Percentiles rank a stretch among this genome's conserved stretches.
Evolutionary conservation across 2,113 vertebrate species (phyloP).

Genomic region (Eurypyga helias): DNA sequence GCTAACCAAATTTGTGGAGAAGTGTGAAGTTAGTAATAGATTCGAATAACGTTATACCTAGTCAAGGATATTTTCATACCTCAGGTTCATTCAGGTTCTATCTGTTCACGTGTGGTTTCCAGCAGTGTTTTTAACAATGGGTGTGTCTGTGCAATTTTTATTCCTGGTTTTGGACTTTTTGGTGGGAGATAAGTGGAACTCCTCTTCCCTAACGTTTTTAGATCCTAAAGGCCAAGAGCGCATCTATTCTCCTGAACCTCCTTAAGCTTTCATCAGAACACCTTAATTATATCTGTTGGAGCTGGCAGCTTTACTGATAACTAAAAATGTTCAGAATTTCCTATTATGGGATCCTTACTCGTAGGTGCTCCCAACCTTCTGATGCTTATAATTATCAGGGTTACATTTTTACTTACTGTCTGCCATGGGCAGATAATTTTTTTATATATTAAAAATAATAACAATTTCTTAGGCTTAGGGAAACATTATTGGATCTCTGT

Average conservation of each 20-base stretch:
- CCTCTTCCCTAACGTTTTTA: constrained; percentile 26
- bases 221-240: neutral
- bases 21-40: constrained; percentile 34
- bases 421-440: neutral
- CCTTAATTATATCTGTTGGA: neutral
- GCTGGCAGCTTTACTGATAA: neutral
- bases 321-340: neutral
- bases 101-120: neutral
- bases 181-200: neutral
- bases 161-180: neutral
- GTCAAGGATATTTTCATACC: neutral
- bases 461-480: neutral
- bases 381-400: neutral
- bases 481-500: neutral
- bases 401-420: neutral
- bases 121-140: neutral
- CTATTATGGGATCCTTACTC: neutral
- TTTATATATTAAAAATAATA: neutral
- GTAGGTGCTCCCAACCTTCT: neutral
- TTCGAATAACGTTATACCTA: constrained; percentile 9
- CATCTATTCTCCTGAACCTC: neutral
- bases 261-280: neutral
- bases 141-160: neutral
- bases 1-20: constrained; percentile 12
- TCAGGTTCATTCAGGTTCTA: constrained; percentile 36